Evolutionary conservation across 2,797 vertebrate genomes (phyloP), one percentile per base, ranked within the genome.

Genomic region (Poecile montanus): DNA sequence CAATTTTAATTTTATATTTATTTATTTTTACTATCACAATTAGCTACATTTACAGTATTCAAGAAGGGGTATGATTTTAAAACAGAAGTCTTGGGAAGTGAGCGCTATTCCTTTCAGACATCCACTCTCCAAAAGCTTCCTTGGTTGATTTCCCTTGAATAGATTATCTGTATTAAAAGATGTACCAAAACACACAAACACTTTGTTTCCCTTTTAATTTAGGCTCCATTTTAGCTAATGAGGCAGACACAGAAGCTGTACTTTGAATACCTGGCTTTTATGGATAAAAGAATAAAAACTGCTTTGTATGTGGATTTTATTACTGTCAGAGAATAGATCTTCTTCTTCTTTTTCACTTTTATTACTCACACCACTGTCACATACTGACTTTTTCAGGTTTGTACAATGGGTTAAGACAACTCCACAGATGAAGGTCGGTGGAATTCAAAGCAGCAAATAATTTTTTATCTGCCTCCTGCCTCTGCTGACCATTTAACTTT

Each of bases 391-490:
- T 67, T 30, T 29, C 85, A 92, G 22, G 40, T 38, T 81, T 90
- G 85, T 76, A 76, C 25, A 44, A 36, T 38, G n/a, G 50, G 25
- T 80, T 82, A 77, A 62, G 51, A 68, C 34, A 83, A 70, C 32
- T 45, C n/a, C 63, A 91, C 19, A 75, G 71, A 86, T 30, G 56
- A 65, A 71, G n/a, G 19, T 6, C 67, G 63, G 80, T 56, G 60
- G 74, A 92, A 96, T 88, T 86, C 67, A 76, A 90, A 94, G 47
- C n/a, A 75, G 56, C 16, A 91, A 91, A 85, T 56, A 62, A 82
- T 78, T 94, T 91, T 92, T 93, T 38, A 72, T 76, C 57, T 67
- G 51, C 53, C 71, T 83, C 42, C 58, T 71, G 74, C 32, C 25
- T 82, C 56, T 60, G 40, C 42, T 94, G 71, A 89, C 66, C 60